Conservation (phyloP, 2,888 invertebrate genomes). For the Cataglyphis rosenhaueri region DNA sequence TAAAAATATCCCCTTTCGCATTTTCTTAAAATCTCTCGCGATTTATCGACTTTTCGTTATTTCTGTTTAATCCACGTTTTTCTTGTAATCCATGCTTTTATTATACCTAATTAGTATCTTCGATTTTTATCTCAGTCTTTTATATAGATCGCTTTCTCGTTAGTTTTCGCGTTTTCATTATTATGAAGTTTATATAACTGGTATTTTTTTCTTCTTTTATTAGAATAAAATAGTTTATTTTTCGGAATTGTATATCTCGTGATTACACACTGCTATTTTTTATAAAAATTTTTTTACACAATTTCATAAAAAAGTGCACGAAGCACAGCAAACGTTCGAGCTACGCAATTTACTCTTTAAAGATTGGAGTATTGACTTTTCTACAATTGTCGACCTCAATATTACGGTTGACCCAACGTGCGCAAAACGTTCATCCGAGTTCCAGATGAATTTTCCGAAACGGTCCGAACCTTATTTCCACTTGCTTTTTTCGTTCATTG, state of each 20-base stretch:
- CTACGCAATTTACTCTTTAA: constrained; percentile 30
- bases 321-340: background rate
- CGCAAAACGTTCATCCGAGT: constrained; percentile 6
- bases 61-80: no score
- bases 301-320: constrained; percentile 9
- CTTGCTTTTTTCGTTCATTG: constrained; percentile 23
- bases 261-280: constrained; percentile 20
- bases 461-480: constrained; percentile 18
- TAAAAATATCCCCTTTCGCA: background rate
- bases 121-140: no score
- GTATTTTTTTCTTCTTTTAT: constrained; percentile 11
- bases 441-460: constrained; percentile 31
- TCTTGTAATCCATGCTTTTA: no score
- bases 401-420: constrained; percentile 29
- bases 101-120: no score
- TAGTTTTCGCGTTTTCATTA: background rate
- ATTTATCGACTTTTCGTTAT: background rate
- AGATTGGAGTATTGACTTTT: constrained; percentile 31
- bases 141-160: background rate
- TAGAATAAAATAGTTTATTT: constrained; percentile 26
- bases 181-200: constrained; percentile 28
- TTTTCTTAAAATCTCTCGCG: constrained; percentile 28
- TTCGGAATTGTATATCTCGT: constrained; percentile 2
- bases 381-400: constrained; percentile 11
- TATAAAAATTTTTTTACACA: constrained; percentile 8